Evolutionary conservation across 2,888 invertebrate genomes (phyloP).

Genomic region (Drosophila koepferae): DNA sequence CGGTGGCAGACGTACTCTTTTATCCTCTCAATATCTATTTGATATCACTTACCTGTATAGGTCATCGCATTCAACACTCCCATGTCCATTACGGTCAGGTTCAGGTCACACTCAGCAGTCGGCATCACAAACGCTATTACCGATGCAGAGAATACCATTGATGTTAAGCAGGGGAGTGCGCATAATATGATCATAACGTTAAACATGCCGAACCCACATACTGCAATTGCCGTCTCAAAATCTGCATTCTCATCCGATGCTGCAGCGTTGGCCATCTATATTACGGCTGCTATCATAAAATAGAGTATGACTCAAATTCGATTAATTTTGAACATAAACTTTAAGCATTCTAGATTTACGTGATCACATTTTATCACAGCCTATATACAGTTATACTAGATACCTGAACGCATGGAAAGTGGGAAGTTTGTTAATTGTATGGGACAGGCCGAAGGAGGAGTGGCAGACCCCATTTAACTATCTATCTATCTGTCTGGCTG

Average conservation of each 20-base stretch:
- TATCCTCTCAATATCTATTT: too few species aligned
- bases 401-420: too few species aligned
- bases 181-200: constrained; percentile 88
- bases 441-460: too few species aligned
- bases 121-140: constrained; percentile 90
- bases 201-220: constrained; percentile 90
- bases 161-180: constrained; percentile 88
- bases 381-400: too few species aligned
- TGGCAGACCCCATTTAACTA: too few species aligned
- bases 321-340: constrained; percentile 49
- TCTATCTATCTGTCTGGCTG: too few species aligned
- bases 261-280: constrained; percentile 38
- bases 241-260: constrained; percentile 85
- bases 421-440: too few species aligned
- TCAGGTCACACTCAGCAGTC: constrained; percentile 90
- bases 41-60: constrained; percentile 87
- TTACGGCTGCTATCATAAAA: neutral
- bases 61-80: constrained; percentile 89
- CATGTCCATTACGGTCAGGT: constrained; percentile 88
- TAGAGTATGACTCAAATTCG: neutral
- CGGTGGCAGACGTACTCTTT: neutral
- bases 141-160: constrained; percentile 89
- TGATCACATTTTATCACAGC: too few species aligned
- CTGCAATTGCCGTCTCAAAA: constrained; percentile 89
- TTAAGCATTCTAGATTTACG: constrained; percentile 11